These are phyloP conservation scores for Actinia tenebrosa DNA, from an alignment of 64 coral and sea anemone genomes.

Conservation along the genomic window DNA sequence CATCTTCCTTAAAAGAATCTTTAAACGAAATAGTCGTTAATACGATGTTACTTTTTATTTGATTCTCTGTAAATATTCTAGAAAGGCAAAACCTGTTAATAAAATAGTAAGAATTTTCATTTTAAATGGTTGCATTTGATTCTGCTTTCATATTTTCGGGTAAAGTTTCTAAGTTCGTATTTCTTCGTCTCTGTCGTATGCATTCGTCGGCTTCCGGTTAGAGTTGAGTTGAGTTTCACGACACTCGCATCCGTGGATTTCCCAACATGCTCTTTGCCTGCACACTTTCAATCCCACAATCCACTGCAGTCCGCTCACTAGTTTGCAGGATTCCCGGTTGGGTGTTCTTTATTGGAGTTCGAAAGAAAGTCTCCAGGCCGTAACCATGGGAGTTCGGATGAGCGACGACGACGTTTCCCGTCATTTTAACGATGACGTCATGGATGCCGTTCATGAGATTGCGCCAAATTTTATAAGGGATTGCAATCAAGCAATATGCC, in stretches of 20 bases:
- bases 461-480: slow-evolving; percentile 77
- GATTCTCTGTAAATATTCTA: background rate
- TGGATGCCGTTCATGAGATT: slow-evolving; percentile 47
- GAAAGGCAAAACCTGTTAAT: background rate
- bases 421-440: slow-evolving; percentile 53
- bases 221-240: background rate
- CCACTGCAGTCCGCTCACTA: background rate
- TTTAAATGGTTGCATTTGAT: background rate
- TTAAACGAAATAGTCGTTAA: background rate
- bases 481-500: slow-evolving; percentile 49
- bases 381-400: slow-evolving; percentile 32
- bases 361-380: slow-evolving; percentile 22
- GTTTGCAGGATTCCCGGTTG: background rate
- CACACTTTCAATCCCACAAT: slow-evolving; percentile 2
- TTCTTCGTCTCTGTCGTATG: too few relatives aligned
- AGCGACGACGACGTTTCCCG: slow-evolving; percentile 26
- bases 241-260: background rate
- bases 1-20: background rate
- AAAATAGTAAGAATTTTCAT: background rate
- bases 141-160: background rate
- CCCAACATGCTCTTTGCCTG: background rate
- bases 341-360: background rate
- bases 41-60: background rate
- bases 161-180: background rate
- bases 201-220: background rate